Percentiles rank a stretch among this genome's conserved stretches.
Evolutionary conservation across 2,113 vertebrate genomes (phyloP).

Genomic region (Crypturellus undulatus): DNA sequence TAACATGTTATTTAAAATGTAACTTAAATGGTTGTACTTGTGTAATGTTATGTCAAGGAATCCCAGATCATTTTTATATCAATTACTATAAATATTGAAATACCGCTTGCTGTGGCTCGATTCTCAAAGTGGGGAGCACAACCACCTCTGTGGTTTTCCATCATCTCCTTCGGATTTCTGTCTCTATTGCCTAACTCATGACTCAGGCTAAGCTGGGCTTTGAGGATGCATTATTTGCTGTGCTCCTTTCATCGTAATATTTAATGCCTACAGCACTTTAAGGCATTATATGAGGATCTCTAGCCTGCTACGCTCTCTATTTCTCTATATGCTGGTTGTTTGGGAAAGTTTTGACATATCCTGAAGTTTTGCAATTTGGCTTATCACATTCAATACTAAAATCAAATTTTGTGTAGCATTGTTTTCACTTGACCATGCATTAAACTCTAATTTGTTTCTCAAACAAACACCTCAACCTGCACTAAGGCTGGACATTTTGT

Average conservation of each 20-base stretch:
- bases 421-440: neutral
- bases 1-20: neutral
- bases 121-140: neutral
- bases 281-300: neutral
- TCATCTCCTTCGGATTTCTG: neutral
- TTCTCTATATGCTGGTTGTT: neutral
- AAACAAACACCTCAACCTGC: neutral
- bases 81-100: neutral
- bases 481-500: neutral
- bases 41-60: neutral
- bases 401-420: neutral
- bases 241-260: neutral
- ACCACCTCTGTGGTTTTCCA: neutral
- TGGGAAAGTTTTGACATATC: neutral
- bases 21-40: neutral
- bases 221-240: neutral
- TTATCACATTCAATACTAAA: neutral
- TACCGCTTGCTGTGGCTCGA: neutral
- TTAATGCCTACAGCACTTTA: neutral
- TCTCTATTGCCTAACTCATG: fast-evolving
- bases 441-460: neutral
- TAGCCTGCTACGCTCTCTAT: neutral
- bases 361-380: neutral
- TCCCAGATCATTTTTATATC: no score
- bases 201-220: fast-evolving